Percentiles rank a stretch among this genome's conserved stretches.
phyloP scores from a whole-genome alignment of 2,797 vertebrate species.

The Merluccius polli region DNA sequence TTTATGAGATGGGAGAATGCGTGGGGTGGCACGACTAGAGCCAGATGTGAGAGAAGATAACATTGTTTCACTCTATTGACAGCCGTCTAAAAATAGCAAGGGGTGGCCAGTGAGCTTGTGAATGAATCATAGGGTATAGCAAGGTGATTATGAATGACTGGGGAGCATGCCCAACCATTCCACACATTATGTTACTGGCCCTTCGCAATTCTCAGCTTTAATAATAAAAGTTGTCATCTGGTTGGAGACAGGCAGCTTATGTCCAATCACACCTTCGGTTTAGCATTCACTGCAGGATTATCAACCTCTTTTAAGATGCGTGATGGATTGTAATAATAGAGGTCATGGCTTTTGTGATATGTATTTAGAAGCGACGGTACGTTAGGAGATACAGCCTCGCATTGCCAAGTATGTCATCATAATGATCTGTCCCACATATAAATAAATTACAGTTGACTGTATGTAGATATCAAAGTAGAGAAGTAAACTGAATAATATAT shows the following conservation, averaged over 20 bases:
- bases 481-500: background rate
- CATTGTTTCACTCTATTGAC: slow-evolving; percentile 23
- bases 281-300: background rate
- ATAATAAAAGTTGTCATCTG: background rate
- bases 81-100: slow-evolving; percentile 26
- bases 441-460: background rate
- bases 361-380: no score
- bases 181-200: background rate
- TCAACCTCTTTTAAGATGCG: background rate
- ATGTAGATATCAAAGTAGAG: background rate
- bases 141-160: background rate
- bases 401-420: background rate
- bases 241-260: background rate
- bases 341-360: background rate
- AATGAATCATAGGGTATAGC: slow-evolving; percentile 26
- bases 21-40: slow-evolving; percentile 17
- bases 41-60: slow-evolving; percentile 8
- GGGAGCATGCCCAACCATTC: no score
- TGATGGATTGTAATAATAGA: no score
- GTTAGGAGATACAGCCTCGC: no score
- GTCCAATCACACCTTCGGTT: background rate
- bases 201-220: background rate
- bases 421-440: background rate
- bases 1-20: slow-evolving; percentile 32
- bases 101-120: slow-evolving; percentile 11